Evolutionary conservation across 2,797 vertebrate genomes (phyloP).

Genomic region (Cyclura pinguis): DNA sequence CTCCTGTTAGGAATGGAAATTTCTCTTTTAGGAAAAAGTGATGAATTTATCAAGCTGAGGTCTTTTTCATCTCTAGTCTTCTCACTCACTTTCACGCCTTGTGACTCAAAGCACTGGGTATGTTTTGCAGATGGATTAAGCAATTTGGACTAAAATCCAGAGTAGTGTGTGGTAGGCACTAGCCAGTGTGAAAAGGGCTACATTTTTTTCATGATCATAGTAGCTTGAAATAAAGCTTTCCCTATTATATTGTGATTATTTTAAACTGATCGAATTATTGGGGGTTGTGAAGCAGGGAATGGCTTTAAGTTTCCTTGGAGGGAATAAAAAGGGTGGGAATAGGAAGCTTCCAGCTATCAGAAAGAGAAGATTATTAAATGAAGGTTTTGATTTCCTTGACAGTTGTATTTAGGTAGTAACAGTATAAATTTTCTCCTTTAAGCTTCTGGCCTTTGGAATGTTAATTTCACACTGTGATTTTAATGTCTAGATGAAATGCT

Average conservation of each 20-base stretch:
- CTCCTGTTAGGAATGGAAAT: neutral
- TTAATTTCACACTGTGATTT: slow-evolving; percentile 1
- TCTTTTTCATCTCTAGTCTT: no score
- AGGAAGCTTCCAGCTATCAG: neutral
- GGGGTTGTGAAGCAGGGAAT: neutral
- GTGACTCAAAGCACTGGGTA: neutral
- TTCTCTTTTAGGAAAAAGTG: neutral
- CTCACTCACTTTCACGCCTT: no score
- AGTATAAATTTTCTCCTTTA: slow-evolving; percentile 8
- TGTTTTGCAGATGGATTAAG: no score
- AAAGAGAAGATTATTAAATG: neutral
- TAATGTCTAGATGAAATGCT: neutral
- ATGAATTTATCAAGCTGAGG: neutral
- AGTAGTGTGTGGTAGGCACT: no score
- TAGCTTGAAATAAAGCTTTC: neutral
- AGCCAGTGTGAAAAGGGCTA: neutral
- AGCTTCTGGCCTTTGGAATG: neutral
- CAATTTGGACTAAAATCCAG: no score
- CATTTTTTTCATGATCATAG: neutral
- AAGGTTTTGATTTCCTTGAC: neutral
- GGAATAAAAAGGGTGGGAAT: no score
- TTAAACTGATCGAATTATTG: neutral
- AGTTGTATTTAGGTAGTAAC: slow-evolving; percentile 3
- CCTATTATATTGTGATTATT: neutral
- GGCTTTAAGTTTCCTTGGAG: neutral